These are phyloP conservation scores for Calameuta pallipes DNA, from an alignment of 2,888 invertebrate genomes.

Conservation along the genomic window DNA sequence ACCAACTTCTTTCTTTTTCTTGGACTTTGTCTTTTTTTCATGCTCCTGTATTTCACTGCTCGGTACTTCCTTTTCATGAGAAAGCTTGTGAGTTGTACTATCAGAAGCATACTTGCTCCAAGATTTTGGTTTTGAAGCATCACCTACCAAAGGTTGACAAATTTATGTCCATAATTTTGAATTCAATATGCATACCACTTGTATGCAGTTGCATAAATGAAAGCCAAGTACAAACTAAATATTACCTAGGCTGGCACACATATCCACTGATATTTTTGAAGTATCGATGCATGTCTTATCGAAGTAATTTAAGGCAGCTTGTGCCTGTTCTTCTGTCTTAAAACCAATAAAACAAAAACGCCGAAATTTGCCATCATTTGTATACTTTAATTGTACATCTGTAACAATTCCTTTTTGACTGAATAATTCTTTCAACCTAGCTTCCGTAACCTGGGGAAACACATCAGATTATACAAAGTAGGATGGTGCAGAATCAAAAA, in stretches of 20 bases:
- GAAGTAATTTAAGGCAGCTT: constrained; percentile 81
- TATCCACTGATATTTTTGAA: constrained; percentile 82
- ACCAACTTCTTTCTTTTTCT: constrained; percentile 40
- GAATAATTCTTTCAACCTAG: constrained; percentile 81
- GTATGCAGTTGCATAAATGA: background rate
- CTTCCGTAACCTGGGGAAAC: constrained; percentile 78
- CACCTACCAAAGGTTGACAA: constrained; percentile 58
- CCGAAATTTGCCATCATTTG: constrained; percentile 90
- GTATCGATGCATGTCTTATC: constrained; percentile 88
- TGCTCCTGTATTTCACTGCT: constrained; percentile 51
- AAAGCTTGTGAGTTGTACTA: constrained; percentile 75
- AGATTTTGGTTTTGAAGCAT: constrained; percentile 82
- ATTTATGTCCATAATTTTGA: too few relatives aligned
- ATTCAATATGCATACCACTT: background rate
- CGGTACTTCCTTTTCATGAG: constrained; percentile 58
- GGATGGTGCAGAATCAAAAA: constrained; percentile 14
- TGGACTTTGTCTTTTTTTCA: constrained; percentile 51
- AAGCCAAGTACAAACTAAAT: constrained; percentile 21
- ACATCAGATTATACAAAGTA: constrained; percentile 21
- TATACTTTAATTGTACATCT: constrained; percentile 93
- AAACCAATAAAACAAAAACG: constrained; percentile 95
- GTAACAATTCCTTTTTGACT: constrained; percentile 86
- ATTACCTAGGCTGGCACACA: constrained; percentile 76
- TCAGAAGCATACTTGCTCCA: constrained; percentile 94
- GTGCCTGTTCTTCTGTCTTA: constrained; percentile 82